Evolutionary conservation across 2,797 vertebrate genomes (phyloP).

Genomic region (Meda fulgida): DNA sequence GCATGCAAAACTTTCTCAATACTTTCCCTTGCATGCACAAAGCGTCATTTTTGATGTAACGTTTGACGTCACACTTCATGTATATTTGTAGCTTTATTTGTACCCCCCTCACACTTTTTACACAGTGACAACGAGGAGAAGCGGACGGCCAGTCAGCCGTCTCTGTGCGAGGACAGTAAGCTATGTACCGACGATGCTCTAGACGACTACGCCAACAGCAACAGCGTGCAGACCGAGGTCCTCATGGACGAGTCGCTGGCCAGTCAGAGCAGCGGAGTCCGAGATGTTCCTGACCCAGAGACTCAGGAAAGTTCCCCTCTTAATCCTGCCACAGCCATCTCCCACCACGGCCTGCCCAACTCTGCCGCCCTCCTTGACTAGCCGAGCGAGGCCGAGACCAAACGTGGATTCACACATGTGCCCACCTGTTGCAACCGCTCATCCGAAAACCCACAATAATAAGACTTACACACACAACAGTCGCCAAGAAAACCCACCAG

Average conservation of each 20-base stretch:
- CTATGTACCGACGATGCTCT: slow-evolving; percentile 85
- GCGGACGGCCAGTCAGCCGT: slow-evolving; percentile 85
- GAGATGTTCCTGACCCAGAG: slow-evolving; percentile 74
- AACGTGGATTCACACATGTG: slow-evolving; percentile 76
- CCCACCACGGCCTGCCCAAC: slow-evolving; percentile 76
- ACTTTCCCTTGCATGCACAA: background rate
- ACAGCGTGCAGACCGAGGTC: slow-evolving; percentile 86
- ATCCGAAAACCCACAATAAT: slow-evolving; percentile 39
- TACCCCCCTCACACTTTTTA: background rate
- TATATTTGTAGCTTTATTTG: background rate
- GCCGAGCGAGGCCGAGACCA: slow-evolving; percentile 50
- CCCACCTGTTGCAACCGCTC: slow-evolving; percentile 59
- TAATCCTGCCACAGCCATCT: slow-evolving; percentile 65
- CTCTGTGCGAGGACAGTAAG: slow-evolving; percentile 88
- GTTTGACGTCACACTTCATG: background rate
- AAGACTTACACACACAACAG: slow-evolving; percentile 54
- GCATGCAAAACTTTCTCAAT: slow-evolving; percentile 28
- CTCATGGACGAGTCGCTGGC: slow-evolving; percentile 89
- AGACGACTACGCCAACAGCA: slow-evolving; percentile 86
- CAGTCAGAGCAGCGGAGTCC: slow-evolving; percentile 88
- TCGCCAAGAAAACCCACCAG: slow-evolving; percentile 48
- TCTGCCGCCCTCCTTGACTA: slow-evolving; percentile 82
- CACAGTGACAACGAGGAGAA: slow-evolving; percentile 90
- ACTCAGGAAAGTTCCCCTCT: slow-evolving; percentile 79
- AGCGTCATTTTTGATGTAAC: background rate